A percentile compares a stretch with the other conserved stretches of the same genome.
Conservation (phyloP, 2,113 vertebrate genomes). For the Acrocephalus kingi region DNA sequence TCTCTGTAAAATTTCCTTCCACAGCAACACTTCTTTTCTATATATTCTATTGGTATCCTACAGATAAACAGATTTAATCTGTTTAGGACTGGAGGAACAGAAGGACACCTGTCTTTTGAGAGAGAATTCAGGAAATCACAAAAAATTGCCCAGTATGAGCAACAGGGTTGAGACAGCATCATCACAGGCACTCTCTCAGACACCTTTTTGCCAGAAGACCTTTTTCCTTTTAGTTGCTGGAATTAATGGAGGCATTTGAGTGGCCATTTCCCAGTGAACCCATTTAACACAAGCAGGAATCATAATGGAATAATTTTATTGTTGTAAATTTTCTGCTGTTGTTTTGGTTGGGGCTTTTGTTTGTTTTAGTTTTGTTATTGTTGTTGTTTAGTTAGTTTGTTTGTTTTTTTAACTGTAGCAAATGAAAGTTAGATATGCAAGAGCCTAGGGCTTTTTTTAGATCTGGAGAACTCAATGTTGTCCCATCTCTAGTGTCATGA, state of each 20-base stretch:
- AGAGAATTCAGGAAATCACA: neutral
- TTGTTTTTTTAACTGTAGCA: neutral
- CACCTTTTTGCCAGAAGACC: neutral
- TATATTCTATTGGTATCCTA: neutral
- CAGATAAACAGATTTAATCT: neutral
- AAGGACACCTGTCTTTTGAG: neutral
- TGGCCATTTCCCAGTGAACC: neutral
- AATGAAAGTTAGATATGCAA: neutral
- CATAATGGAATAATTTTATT: neutral
- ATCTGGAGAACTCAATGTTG: neutral
- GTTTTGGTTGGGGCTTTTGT: neutral
- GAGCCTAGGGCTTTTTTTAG: neutral
- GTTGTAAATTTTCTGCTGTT: neutral
- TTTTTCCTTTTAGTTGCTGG: neutral
- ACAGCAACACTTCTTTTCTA: neutral
- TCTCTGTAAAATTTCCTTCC: neutral
- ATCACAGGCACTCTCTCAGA: neutral
- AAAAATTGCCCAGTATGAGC: neutral
- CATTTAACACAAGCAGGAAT: neutral
- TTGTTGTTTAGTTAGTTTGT: too few relatives aligned
- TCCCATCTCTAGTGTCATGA: neutral
- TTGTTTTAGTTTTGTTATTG: accelerated
- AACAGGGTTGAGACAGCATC: neutral
- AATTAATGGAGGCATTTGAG: neutral
- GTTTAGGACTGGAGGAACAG: neutral